Evolutionary conservation across 2,113 vertebrate species (phyloP).

Genomic region (Cyphomyrus discorhynchus): DNA sequence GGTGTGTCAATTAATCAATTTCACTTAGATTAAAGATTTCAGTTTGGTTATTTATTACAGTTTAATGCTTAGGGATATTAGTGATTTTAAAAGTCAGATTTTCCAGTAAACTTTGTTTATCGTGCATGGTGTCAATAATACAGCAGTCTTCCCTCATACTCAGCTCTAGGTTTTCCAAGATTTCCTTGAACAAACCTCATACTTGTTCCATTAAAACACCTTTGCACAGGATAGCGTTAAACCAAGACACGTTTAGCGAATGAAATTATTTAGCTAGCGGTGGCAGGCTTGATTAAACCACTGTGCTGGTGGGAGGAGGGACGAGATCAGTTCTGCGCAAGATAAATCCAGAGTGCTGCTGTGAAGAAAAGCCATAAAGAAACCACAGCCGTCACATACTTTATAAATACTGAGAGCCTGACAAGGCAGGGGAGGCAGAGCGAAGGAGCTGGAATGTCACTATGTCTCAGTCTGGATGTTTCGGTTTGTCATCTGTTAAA

Average conservation of each 20-base stretch:
- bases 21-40: neutral
- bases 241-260: constrained; percentile 11
- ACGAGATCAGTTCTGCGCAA: constrained; percentile 9
- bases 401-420: neutral
- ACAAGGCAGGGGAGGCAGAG: neutral
- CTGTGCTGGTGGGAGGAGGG: neutral
- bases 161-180: neutral
- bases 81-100: neutral
- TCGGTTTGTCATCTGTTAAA: neutral
- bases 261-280: constrained; percentile 18
- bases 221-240: constrained; percentile 10
- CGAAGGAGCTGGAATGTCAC: neutral
- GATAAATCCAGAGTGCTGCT: neutral
- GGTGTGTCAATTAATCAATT: too few relatives aligned
- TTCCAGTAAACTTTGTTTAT: neutral
- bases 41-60: neutral
- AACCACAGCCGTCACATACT: neutral
- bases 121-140: neutral
- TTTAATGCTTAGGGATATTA: neutral
- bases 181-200: neutral
- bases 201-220: neutral
- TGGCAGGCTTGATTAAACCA: constrained; percentile 17
- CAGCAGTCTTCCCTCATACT: neutral
- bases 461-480: neutral
- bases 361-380: neutral